A percentile compares a stretch with the other conserved stretches of the same genome.
Evolutionary conservation across 2,888 invertebrate genomes (phyloP).

Genomic region (Brenthis daphne): DNA sequence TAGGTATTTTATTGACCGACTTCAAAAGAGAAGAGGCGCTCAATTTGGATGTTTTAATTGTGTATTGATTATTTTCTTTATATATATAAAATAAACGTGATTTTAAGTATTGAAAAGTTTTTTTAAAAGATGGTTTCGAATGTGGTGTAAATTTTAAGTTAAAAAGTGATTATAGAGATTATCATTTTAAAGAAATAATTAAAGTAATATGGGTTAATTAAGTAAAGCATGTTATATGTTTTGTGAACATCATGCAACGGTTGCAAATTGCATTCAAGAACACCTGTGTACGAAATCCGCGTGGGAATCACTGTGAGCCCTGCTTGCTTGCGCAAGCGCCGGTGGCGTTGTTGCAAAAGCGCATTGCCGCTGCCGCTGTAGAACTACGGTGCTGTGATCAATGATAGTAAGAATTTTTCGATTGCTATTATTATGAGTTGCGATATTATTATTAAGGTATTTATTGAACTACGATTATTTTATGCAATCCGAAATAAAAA

Average conservation of each 20-base stretch:
- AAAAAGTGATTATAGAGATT: background rate
- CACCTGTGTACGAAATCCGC: conserved; percentile 79
- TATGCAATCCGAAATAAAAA: background rate
- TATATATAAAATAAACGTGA: too few species aligned
- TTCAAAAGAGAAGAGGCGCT: too few species aligned
- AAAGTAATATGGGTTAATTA: conserved; percentile 26
- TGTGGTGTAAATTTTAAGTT: too few species aligned
- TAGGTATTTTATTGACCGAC: too few species aligned
- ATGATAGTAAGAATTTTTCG: conserved; percentile 7
- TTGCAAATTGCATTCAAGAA: conserved; percentile 45
- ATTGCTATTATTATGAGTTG: background rate
- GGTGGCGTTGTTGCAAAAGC: conserved; percentile 41
- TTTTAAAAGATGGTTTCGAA: too few species aligned
- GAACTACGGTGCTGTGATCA: conserved; percentile 27
- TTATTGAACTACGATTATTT: too few species aligned
- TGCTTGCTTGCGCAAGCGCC: conserved; percentile 71
- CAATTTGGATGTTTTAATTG: too few species aligned
- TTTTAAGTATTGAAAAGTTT: too few species aligned
- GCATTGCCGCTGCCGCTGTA: conserved; percentile 33
- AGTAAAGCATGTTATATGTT: conserved; percentile 27
- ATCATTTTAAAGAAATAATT: background rate
- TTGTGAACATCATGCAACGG: conserved; percentile 37
- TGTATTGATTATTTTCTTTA: too few species aligned
- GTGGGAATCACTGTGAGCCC: conserved; percentile 72
- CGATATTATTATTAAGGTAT: background rate